These are phyloP conservation scores for Donacobius atricapilla DNA, from an alignment of 2,113 vertebrate genomes.

Conservation along the genomic window DNA sequence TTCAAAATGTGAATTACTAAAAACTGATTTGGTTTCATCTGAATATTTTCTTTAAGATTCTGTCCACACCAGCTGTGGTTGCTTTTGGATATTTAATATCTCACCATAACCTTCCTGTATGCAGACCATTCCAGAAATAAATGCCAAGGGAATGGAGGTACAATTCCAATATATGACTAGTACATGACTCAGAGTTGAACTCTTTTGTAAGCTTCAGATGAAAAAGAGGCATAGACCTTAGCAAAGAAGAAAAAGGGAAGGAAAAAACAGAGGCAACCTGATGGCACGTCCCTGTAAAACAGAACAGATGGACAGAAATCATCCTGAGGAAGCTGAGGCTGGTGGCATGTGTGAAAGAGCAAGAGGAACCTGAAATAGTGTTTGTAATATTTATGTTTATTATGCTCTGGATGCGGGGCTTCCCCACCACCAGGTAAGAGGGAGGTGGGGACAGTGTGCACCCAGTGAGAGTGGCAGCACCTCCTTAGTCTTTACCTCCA, in stretches of 20 bases:
- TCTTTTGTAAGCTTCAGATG: not conserved
- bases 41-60: not conserved
- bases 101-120: not conserved
- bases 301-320: not conserved
- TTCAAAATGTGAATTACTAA: not conserved
- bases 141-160: not conserved
- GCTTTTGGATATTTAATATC: not conserved
- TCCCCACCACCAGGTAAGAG: not conserved
- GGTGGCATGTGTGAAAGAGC: not conserved
- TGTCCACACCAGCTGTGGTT: not conserved
- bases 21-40: not conserved
- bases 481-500: too few species aligned
- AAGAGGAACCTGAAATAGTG: fast-evolving
- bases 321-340: not conserved
- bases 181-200: not conserved
- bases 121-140: not conserved
- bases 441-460: too few species aligned
- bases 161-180: not conserved
- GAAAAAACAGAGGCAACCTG: not conserved
- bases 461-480: not conserved
- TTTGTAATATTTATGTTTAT: not conserved
- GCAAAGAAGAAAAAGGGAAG: not conserved
- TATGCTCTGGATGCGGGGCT: not conserved
- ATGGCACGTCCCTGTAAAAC: fast-evolving
- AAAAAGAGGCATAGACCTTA: not conserved